Conservation (phyloP, 2,888 invertebrate species). For the Ferrisia virgata region DNA sequence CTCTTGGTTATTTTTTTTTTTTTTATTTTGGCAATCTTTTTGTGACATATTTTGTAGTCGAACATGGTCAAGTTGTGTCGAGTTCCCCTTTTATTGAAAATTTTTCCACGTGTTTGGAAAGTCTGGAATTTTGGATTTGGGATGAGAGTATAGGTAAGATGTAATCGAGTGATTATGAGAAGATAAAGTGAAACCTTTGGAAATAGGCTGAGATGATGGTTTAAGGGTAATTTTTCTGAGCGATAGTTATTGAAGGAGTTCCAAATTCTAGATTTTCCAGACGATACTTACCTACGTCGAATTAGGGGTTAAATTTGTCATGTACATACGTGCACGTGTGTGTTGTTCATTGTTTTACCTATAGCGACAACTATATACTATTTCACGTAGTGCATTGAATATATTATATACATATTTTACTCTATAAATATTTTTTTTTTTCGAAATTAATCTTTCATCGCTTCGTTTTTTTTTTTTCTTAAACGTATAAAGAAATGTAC, state of each 20-base stretch:
- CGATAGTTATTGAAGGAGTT: too few species aligned
- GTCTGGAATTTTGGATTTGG: neutral
- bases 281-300: neutral
- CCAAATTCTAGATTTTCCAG: neutral
- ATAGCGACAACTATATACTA: constrained; percentile 18
- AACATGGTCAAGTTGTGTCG: neutral
- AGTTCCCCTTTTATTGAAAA: neutral
- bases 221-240: too few species aligned
- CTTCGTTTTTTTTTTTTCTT: constrained; percentile 14
- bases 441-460: constrained; percentile 19
- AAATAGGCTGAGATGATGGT: neutral
- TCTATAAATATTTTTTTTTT: neutral
- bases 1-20: too few species aligned
- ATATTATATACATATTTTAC: constrained; percentile 2
- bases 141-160: neutral
- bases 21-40: neutral
- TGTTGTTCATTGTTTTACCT: constrained; percentile 23
- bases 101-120: neutral
- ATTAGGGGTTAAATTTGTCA: neutral
- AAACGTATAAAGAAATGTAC: constrained; percentile 17
- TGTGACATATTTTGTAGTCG: neutral
- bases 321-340: constrained; percentile 28
- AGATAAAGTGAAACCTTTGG: too few species aligned
- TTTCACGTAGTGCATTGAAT: constrained; percentile 24
- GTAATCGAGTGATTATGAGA: too few species aligned